These are phyloP conservation scores for Loxodonta africana DNA, from an alignment of 2,113 vertebrate genomes.

Conservation along the genomic window DNA sequence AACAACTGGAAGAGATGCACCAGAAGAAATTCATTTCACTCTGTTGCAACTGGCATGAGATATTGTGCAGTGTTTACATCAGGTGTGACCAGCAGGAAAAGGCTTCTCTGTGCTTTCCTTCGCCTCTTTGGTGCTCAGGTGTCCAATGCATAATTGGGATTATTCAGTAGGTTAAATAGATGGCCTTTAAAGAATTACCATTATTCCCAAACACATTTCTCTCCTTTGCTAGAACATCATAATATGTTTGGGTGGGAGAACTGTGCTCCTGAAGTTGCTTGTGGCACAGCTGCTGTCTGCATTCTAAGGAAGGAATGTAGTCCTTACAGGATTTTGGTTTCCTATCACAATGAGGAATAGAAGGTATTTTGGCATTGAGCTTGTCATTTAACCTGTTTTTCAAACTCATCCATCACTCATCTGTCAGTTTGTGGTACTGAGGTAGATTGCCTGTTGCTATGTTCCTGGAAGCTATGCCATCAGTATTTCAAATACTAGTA, in stretches of 20 bases:
- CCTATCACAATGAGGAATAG: background rate
- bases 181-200: background rate
- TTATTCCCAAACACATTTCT: background rate
- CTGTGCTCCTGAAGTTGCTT: background rate
- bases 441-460: no score
- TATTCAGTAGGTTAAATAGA: conserved; percentile 14
- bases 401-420: background rate
- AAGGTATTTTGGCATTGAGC: background rate
- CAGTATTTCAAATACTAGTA: no score
- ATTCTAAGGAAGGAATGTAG: background rate
- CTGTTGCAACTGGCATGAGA: background rate
- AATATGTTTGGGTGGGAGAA: background rate
- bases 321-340: background rate
- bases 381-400: background rate
- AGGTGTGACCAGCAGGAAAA: conserved; percentile 9
- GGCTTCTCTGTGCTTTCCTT: background rate
- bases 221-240: background rate
- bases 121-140: background rate
- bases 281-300: fast-evolving
- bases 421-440: no score
- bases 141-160: background rate
- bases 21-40: conserved; percentile 28
- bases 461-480: no score
- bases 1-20: background rate
- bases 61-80: background rate